Percentiles rank a stretch among this genome's conserved stretches.
Evolutionary conservation across 2,888 invertebrate genomes (phyloP).

Genomic region (Platycnemis pennipes): DNA sequence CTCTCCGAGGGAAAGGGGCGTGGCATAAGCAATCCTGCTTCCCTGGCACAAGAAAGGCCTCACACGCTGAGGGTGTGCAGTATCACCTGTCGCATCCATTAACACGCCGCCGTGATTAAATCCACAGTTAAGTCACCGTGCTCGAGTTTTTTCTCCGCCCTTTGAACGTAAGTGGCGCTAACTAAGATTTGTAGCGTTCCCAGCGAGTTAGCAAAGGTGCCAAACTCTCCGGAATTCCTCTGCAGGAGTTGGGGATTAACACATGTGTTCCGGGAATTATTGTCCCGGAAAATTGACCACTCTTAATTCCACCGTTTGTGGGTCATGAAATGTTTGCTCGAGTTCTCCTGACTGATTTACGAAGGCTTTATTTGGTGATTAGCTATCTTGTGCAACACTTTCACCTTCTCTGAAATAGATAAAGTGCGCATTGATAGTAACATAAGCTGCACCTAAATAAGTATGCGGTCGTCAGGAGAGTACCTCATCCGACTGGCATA

Average conservation of each 20-base stretch:
- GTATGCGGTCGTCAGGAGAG: no score
- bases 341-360: background rate
- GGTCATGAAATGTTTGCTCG: background rate
- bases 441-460: no score
- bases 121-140: background rate
- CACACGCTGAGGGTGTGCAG: background rate
- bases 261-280: background rate
- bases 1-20: no score
- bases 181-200: background rate
- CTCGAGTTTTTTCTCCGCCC: background rate
- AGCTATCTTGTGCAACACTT: no score
- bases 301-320: background rate
- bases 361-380: no score
- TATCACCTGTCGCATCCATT: background rate
- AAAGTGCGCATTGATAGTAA: no score
- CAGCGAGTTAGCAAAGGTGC: background rate
- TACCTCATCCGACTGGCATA: no score
- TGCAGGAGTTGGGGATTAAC: background rate
- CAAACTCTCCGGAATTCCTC: background rate
- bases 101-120: conserved; percentile 9
- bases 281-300: background rate
- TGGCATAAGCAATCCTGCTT: no score
- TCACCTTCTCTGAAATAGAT: no score
- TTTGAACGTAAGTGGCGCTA: background rate
- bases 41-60: background rate